These are phyloP conservation scores for Petrocephalus zakoni DNA, from an alignment of 2,113 vertebrate genomes.

Conservation along the genomic window DNA sequence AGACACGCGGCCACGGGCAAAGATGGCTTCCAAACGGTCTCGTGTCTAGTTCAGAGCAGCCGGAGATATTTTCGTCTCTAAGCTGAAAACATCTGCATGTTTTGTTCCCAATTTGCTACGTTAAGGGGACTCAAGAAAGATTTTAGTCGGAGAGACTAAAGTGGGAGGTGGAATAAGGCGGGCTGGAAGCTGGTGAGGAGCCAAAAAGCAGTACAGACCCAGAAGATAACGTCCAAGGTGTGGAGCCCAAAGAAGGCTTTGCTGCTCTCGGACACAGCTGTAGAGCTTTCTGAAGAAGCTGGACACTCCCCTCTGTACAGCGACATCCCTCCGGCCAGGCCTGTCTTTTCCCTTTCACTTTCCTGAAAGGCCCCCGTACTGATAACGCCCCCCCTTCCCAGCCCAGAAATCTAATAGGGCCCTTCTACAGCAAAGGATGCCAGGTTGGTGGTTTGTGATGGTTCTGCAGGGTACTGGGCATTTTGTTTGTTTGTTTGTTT, in stretches of 20 bases:
- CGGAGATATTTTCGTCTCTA: background rate
- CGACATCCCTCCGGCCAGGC: background rate
- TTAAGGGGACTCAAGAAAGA: background rate
- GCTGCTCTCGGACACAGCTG: background rate
- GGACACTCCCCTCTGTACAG: background rate
- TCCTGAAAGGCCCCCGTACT: background rate
- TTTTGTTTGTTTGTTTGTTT: background rate
- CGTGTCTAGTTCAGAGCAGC: background rate
- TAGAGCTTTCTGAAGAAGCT: background rate
- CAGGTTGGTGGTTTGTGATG: background rate
- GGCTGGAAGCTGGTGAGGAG: background rate
- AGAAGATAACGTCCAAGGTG: background rate
- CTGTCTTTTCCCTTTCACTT: background rate
- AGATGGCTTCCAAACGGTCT: background rate
- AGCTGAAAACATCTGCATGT: background rate
- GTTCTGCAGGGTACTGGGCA: background rate
- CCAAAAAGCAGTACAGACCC: background rate
- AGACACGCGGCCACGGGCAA: background rate
- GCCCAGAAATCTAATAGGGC: background rate
- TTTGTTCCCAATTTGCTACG: background rate
- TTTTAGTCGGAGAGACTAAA: background rate
- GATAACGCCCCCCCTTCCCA: background rate
- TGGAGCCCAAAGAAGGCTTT: background rate
- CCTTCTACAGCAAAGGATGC: background rate
- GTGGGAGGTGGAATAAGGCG: background rate